Evolutionary conservation across 2,888 invertebrate genomes (phyloP), one percentile per base, ranked within the genome.

Genomic region (Pilophorus perplexus): DNA sequence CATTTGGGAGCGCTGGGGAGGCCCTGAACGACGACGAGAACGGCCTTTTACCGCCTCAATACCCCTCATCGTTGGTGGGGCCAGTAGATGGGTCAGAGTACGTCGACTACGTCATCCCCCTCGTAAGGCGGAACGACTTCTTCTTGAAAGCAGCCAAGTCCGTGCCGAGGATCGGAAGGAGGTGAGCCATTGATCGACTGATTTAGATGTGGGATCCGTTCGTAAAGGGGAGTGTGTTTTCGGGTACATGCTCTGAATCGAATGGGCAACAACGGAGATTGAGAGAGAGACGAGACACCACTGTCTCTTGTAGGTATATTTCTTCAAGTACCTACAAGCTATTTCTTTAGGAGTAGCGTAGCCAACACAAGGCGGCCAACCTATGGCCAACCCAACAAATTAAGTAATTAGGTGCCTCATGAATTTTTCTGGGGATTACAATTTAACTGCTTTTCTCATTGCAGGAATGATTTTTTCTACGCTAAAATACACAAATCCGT

Each of bases 71-170:
- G 12, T 22, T 10, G 3, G 22, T 27, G 6, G 42, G 10, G 14
- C 28, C 62, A 23, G 38, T 12, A 12, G 62, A 62, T 12, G 48
- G 46, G 2, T n/a, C 18, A 2, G 62, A 62, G 14, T 62, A 62
- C 22, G 48, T 62, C 28, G 62, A 62, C 48, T 62, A 62, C 37
- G 46, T 62, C 20, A 62, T 62, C 27, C 64, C 64, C 4, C 37
- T 64, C 25, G 52, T 64, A 10, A 50, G 52, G 12, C 33, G 71
- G n/a, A 71, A 71, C 57, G 71, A 71, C 33, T 70, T 70, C 55
- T 71, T 71, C 52, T 62, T 71, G 4, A 72, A 72, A 42, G 72
- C 72, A 6, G 69, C 71, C 12, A 72, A 72, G 60, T 70, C 72
- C 16, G 69, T 72, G 8, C 72, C 72, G 0, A 62, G 72, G 16